Percentiles rank a stretch among this genome's conserved stretches.
phyloP scores from a whole-genome alignment of 2,888 invertebrate genomes.

The Nomada lathburiana region DNA sequence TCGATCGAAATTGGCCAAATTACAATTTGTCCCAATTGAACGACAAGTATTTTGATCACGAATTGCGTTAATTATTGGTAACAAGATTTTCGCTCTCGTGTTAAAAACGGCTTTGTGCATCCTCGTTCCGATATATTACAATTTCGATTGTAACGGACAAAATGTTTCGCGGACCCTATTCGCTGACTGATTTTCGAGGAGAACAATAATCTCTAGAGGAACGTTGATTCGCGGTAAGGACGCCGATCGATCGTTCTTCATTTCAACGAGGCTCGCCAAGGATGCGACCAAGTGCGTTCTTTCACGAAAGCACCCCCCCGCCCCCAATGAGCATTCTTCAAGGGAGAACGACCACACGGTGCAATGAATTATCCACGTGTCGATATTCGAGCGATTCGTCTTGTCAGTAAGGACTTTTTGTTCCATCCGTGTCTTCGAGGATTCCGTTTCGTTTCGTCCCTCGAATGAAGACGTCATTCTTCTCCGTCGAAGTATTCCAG shows the following conservation, averaged over 20 bases:
- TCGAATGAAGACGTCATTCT: neutral
- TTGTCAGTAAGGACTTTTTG: neutral
- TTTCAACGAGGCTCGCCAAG: conserved; percentile 31
- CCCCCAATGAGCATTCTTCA: conserved; percentile 19
- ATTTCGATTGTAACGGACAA: neutral
- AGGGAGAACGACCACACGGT: neutral
- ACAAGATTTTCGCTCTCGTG: too few relatives aligned
- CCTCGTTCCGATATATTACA: too few relatives aligned
- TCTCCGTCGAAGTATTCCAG: neutral
- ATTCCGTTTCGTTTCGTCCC: neutral
- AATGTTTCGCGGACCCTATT: too few relatives aligned
- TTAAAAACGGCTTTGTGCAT: too few relatives aligned
- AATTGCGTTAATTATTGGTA: too few relatives aligned
- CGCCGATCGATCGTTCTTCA: conserved; percentile 54
- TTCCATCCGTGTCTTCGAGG: neutral
- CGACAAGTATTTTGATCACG: too few relatives aligned
- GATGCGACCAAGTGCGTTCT: conserved; percentile 44
- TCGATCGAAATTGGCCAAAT: too few relatives aligned
- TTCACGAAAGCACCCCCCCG: conserved; percentile 13
- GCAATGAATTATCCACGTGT: conserved; percentile 57
- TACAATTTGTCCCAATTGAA: too few relatives aligned
- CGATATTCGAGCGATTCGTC: conserved; percentile 40
- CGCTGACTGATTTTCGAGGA: too few relatives aligned
- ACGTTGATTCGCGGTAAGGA: conserved; percentile 21
- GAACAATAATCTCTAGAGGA: too few relatives aligned